Evolutionary conservation across 2,888 invertebrate species (phyloP), one percentile per base, ranked within the genome.

Genomic region (Tachina grossa): DNA sequence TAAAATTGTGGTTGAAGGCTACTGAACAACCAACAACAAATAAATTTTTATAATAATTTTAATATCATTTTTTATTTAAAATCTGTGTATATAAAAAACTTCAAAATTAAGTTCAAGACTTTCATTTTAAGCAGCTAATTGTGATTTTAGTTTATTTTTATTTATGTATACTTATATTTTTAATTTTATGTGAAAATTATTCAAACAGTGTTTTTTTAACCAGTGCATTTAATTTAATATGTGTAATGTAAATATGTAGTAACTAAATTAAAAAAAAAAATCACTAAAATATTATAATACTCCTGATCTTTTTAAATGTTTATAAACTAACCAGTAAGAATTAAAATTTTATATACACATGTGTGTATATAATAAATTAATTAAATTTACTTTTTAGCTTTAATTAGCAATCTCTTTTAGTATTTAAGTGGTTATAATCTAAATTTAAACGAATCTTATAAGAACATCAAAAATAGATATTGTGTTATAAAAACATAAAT

Each of bases 111-210:
- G 68, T 14, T 77, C n/a, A 69, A 68, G 9, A 47, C 16, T 61
- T 57, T 80, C 45, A 51, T 74, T 76, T 63, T 72, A 84, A 85
- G 74, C 83, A 86, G 80, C 87, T 78, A 66, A 85, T 78, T 87
- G 86, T 87, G 86, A 86, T 87, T 86, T 87, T 85, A 85, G 75
- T 86, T 87, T 85, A 77, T 86, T 83, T 69, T 49, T 71, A 51
- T 47, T 11, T 71, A 66, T 45, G 10, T 14, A 47, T 49, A n/a
- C 65, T 84, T 49, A 6, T 74, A 51, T 10, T 19, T 43, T 45
- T 65, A 31, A 65, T 19, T 74, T 59, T 53, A 41, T 72, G 59
- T 39, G 19, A 61, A 72, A 43, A 14, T 11, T 1, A 13, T 47
- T 14, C 6, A 14, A 66, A 68, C 19, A n/a, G 43, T 31, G 31